Conservation (phyloP, 2,888 invertebrate genomes). For the Tinea trinotella region DNA sequence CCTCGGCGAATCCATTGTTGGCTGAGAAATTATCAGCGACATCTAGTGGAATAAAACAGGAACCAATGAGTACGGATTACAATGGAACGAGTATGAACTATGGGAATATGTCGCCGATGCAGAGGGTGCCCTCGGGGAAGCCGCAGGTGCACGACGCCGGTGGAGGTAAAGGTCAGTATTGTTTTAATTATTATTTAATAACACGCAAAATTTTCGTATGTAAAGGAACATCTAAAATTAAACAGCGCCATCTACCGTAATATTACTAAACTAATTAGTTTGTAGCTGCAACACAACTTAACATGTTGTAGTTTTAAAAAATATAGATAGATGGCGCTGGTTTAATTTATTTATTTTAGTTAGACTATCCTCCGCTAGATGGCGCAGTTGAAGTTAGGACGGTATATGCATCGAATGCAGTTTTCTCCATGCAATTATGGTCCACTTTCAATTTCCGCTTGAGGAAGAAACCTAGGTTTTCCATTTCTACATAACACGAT, state of each 20-base stretch:
- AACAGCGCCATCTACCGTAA: slow-evolving; percentile 33
- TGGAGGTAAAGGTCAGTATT: slow-evolving; percentile 69
- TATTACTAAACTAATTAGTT: not conserved
- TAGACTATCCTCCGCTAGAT: slow-evolving; percentile 5
- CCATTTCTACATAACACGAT: slow-evolving; percentile 35
- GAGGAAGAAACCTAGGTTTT: slow-evolving; percentile 62
- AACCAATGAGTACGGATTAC: slow-evolving; percentile 65
- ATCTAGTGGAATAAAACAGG: slow-evolving; percentile 73
- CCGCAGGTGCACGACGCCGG: slow-evolving; percentile 67
- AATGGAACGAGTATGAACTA: slow-evolving; percentile 65
- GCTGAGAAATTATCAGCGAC: slow-evolving; percentile 88
- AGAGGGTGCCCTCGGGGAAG: slow-evolving; percentile 67
- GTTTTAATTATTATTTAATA: slow-evolving; percentile 21
- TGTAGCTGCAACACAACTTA: too few relatives aligned
- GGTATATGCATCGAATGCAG: slow-evolving; percentile 32
- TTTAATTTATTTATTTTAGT: not conserved
- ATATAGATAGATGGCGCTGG: slow-evolving; percentile 4
- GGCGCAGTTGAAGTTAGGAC: slow-evolving; percentile 21
- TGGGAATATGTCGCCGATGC: slow-evolving; percentile 64
- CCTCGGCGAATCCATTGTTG: slow-evolving; percentile 88
- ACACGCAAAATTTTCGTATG: not conserved
- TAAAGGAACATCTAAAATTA: not conserved
- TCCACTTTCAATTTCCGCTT: slow-evolving; percentile 67
- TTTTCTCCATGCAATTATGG: slow-evolving; percentile 42
- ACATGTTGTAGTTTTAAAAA: not conserved